Conservation (phyloP, 2,797 vertebrate species). For the Characodon lateralis region DNA sequence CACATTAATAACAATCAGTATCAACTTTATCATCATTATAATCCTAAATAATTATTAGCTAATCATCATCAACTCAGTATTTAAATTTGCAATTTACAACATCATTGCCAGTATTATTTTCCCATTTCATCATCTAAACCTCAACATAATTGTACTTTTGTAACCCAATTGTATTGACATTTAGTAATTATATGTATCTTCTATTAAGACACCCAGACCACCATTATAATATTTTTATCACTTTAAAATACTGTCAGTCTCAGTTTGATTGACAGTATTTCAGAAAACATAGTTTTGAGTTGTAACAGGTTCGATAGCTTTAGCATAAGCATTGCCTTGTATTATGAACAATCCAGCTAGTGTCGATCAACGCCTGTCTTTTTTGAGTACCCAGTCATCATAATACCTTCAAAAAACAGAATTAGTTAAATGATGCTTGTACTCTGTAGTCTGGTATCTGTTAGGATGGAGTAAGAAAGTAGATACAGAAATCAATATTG, state of each 20-base stretch:
- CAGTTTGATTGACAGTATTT: not conserved
- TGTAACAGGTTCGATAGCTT: not conserved
- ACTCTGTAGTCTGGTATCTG: not conserved
- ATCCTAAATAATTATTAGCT: not conserved
- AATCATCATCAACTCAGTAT: slow-evolving; percentile 1
- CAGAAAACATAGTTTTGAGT: not conserved
- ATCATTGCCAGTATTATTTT: not conserved
- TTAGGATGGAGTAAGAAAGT: not conserved
- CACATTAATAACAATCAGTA: slow-evolving; percentile 10
- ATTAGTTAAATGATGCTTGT: not conserved
- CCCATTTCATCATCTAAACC: not conserved
- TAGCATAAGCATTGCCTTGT: not conserved
- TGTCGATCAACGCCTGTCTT: not conserved
- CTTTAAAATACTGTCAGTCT: not conserved
- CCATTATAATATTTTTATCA: not conserved
- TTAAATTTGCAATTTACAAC: not conserved
- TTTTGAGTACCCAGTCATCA: not conserved
- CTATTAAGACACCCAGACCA: not conserved
- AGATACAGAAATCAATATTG: not conserved
- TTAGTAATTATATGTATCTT: too few species aligned
- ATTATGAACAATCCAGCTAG: not conserved
- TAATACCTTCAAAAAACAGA: not conserved
- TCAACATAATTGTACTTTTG: not conserved
- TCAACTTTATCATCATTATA: slow-evolving; percentile 1
- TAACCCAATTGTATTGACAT: not conserved